Evolutionary conservation across 1,140 invertebrate species (phyloP), one percentile per base, ranked within the genome.

Genomic region (Nasonia vitripennis): DNA sequence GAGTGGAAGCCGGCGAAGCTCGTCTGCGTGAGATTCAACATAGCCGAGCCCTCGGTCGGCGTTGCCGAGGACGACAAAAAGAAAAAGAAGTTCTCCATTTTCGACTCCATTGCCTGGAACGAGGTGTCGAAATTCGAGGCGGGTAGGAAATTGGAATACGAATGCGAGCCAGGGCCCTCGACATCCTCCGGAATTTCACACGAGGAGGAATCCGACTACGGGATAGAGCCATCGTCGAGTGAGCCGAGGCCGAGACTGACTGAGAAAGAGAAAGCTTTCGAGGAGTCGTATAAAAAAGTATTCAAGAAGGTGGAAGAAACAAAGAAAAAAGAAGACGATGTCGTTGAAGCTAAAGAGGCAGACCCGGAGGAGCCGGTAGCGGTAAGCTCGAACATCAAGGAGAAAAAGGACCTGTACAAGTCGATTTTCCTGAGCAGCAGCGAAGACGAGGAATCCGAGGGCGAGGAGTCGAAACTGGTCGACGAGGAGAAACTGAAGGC

Each of bases 11-110:
- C 99, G 2, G 95, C 96, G 80, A 94, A 95, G 80, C 89, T 99
- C 20, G 93, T 99, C 0, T 99, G 98, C 90, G 98, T 98, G 90
- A 94, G 98, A 68, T 99, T 99, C 90, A 99, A 99, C 91, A 96
- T 99, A 12, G 97, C 98, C 0, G 96, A 99, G 93, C 98, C 98
- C 0, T 96, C 95, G 71, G 93, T 92, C 3, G 94, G 93, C 75
- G 95, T 94, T 86, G 91, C 91, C 9, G 89, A 91, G 73, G 92
- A 90, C 12, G 90, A 93, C 86, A 93, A 95, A 87, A 94, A 95
- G 83, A 94, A 95, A 91, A 91, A 93, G 0, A 96, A 95, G 77
- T 96, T 95, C 89, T 97, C 97, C 0, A 94, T 97, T 34, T 97
- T 97, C 87, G 96, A 96, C 88, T 96, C 96, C 83, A 88, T 97